A percentile compares a stretch with the other conserved stretches of the same genome.
Conservation (phyloP, 2,888 invertebrate genomes). For the Troglohyphantes excavatus region DNA sequence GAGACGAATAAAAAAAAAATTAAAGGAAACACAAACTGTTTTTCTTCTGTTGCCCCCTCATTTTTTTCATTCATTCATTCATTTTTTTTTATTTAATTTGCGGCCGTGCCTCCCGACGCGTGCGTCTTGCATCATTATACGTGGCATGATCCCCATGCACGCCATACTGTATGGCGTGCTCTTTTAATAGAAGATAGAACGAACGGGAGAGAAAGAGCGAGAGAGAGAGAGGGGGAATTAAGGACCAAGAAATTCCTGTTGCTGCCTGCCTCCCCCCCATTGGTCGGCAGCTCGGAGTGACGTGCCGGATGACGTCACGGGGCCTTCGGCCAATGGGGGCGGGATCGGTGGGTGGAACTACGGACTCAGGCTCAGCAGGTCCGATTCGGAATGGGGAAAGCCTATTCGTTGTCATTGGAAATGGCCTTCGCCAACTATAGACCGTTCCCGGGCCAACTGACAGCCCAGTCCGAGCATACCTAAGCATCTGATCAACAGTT, state of each 20-base stretch:
- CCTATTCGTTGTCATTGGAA: conserved; percentile 78
- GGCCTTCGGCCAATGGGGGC: conserved; percentile 77
- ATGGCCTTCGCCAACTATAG: conserved; percentile 76
- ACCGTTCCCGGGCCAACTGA: conserved; percentile 73
- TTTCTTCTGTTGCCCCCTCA: conserved; percentile 51
- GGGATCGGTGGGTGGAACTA: conserved; percentile 77
- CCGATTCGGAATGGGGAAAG: conserved; percentile 74
- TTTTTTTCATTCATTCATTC: conserved; percentile 30
- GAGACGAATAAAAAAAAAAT: conserved; percentile 59
- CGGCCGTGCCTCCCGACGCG: conserved; percentile 67
- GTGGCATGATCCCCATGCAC: conserved; percentile 73
- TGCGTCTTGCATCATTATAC: conserved; percentile 66
- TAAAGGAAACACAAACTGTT: conserved; percentile 72
- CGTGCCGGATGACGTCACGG: conserved; percentile 70
- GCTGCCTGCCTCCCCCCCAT: conserved; percentile 58
- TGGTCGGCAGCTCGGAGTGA: conserved; percentile 67
- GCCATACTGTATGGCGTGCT: conserved; percentile 26
- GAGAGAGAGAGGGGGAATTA: conserved; percentile 19
- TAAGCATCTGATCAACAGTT: conserved; percentile 77
- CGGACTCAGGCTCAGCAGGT: conserved; percentile 64
- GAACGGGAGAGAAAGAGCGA: conserved; percentile 43
- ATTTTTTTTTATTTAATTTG: conserved; percentile 74
- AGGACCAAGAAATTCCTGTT: conserved; percentile 67
- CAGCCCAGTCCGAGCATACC: conserved; percentile 77
- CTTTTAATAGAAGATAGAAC: conserved; percentile 60